Evolutionary conservation across 2,888 invertebrate species (phyloP).

Genomic region (Pyrgus malvae): DNA sequence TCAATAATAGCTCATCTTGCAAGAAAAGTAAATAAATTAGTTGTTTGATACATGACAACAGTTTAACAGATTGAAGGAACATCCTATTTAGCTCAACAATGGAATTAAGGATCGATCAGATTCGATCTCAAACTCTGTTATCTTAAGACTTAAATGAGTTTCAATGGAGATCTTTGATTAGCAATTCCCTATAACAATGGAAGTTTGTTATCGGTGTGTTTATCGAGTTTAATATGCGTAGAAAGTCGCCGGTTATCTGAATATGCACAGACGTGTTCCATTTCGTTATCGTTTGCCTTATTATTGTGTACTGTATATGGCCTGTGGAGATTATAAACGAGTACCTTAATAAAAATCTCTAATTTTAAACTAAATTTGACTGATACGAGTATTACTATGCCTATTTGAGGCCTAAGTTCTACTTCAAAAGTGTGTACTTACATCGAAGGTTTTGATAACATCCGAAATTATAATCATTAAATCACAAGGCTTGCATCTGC

Average conservation of each 20-base stretch:
- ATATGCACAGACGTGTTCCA: slow-evolving; percentile 56
- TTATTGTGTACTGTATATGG: slow-evolving; percentile 73
- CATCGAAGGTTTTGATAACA: too few relatives aligned
- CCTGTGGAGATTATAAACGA: slow-evolving; percentile 53
- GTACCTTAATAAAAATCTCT: slow-evolving; percentile 23
- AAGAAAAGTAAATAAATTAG: too few relatives aligned
- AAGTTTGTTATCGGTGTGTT: slow-evolving; percentile 58
- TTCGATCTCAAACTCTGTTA: slow-evolving; percentile 13
- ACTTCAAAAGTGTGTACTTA: too few relatives aligned
- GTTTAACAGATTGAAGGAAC: slow-evolving; percentile 4
- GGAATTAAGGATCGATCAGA: slow-evolving; percentile 15
- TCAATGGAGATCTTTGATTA: slow-evolving; percentile 77
- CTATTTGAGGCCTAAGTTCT: too few relatives aligned
- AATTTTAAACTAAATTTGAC: slow-evolving; percentile 5
- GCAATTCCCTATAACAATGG: slow-evolving; percentile 65
- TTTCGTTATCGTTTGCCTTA: slow-evolving; percentile 69
- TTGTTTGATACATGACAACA: neutral
- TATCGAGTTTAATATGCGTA: slow-evolving; percentile 79
- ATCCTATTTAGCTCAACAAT: slow-evolving; percentile 19
- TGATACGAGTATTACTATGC: neutral
- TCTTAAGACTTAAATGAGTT: slow-evolving; percentile 49
- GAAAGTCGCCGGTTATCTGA: slow-evolving; percentile 70
- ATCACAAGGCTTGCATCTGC: too few relatives aligned
- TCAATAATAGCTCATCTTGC: too few relatives aligned
- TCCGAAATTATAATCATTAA: too few relatives aligned